Evolutionary conservation across 2,113 vertebrate genomes (phyloP).

Genomic region (Solea solea): DNA sequence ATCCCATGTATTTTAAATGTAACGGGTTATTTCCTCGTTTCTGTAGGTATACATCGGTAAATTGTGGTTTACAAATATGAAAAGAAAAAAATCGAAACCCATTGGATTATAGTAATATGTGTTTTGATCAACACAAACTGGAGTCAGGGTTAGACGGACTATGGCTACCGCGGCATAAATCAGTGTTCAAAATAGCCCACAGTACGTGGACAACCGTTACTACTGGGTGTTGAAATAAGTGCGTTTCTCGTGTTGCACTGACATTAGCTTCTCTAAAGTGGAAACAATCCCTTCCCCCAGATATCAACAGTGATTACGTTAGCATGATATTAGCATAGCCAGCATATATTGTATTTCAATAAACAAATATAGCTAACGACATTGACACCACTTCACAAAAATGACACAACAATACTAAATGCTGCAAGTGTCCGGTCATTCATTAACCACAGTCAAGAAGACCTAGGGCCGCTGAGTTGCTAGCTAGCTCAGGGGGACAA

Average conservation of each 20-base stretch:
- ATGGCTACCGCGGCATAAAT: not conserved
- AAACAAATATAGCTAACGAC: slow-evolving; percentile 11
- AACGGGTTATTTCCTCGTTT: no score
- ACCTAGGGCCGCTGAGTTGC: not conserved
- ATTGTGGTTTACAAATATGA: no score
- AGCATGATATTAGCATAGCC: slow-evolving; percentile 34
- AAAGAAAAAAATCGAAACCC: no score
- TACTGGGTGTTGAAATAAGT: not conserved
- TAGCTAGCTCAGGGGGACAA: slow-evolving; percentile 69
- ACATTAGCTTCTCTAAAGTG: slow-evolving; percentile 32
- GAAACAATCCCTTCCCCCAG: slow-evolving; percentile 35
- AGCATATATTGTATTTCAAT: slow-evolving; percentile 17
- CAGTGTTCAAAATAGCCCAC: slow-evolving; percentile 16
- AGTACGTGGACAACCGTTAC: not conserved
- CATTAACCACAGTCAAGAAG: not conserved
- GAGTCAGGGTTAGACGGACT: not conserved
- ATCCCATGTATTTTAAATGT: no score
- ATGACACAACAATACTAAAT: not conserved
- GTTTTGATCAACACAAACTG: no score
- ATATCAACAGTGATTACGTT: slow-evolving; percentile 31
- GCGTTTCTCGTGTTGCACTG: slow-evolving; percentile 13
- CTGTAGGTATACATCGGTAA: no score
- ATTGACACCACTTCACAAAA: not conserved
- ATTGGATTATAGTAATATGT: no score
- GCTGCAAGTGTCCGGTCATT: no score